A percentile compares a stretch with the other conserved stretches of the same genome.
Conservation (phyloP, 2,113 vertebrate species). For the Triplophysa siluroides region DNA sequence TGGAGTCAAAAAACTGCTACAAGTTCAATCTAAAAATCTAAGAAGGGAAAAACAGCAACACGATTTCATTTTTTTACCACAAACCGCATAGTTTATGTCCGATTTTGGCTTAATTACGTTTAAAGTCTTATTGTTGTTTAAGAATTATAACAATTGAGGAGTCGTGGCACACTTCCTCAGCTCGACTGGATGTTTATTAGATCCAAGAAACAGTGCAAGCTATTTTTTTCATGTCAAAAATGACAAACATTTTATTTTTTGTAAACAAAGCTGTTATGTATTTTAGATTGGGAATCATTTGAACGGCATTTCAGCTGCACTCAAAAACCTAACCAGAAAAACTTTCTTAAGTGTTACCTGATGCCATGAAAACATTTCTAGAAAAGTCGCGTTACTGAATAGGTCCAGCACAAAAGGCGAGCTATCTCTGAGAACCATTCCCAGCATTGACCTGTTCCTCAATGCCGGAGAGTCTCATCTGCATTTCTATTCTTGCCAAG, state of each 20-base stretch:
- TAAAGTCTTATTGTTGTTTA: too few relatives aligned
- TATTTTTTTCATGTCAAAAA: too few relatives aligned
- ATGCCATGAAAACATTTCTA: slow-evolving; percentile 9
- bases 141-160: too few relatives aligned
- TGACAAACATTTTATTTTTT: background rate
- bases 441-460: slow-evolving; percentile 82
- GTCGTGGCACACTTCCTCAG: too few relatives aligned
- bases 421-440: slow-evolving; percentile 74
- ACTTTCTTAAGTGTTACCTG: slow-evolving; percentile 35
- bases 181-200: too few relatives aligned
- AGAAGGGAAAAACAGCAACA: too few relatives aligned
- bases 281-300: background rate
- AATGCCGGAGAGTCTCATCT: slow-evolving; percentile 82
- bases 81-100: too few relatives aligned
- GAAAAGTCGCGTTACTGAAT: slow-evolving; percentile 42
- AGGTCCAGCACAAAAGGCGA: slow-evolving; percentile 64
- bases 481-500: slow-evolving; percentile 85
- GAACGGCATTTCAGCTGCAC: background rate
- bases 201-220: too few relatives aligned
- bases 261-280: background rate
- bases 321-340: background rate
- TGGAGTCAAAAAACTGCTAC: background rate
- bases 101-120: too few relatives aligned
- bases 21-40: background rate
- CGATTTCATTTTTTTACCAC: too few relatives aligned